phyloP scores from a whole-genome alignment of 2,797 vertebrate species.

The Anguilla pacifica region DNA sequence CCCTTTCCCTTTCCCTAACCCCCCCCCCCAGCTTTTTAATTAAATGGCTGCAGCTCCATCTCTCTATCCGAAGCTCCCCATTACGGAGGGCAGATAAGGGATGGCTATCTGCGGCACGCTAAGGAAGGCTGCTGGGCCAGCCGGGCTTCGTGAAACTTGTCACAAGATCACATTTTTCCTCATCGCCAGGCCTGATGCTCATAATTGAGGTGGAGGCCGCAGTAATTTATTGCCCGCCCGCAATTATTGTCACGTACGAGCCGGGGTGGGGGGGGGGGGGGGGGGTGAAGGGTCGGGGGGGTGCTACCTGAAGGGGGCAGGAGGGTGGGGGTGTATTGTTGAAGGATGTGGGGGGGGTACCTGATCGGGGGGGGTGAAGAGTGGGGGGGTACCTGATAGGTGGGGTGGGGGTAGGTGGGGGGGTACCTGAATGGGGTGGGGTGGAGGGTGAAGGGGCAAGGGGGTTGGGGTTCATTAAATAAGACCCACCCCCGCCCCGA shows the following conservation, averaged over 20 bases:
- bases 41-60: slow-evolving; percentile 93
- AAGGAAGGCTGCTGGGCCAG: slow-evolving; percentile 83
- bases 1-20: neutral
- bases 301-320: slow-evolving; percentile 43
- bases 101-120: slow-evolving; percentile 87
- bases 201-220: slow-evolving; percentile 87
- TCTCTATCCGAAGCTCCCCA: slow-evolving; percentile 84
- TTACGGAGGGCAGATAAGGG: slow-evolving; percentile 87
- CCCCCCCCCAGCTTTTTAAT: slow-evolving; percentile 81
- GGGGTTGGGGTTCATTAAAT: neutral
- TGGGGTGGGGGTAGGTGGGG: slow-evolving; percentile 16
- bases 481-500: neutral
- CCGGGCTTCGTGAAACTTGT: slow-evolving; percentile 80
- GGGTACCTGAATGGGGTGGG: slow-evolving; percentile 46
- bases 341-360: slow-evolving; percentile 34
- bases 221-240: slow-evolving; percentile 84
- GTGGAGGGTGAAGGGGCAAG: neutral
- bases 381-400: slow-evolving; percentile 44
- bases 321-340: slow-evolving; percentile 23
- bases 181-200: slow-evolving; percentile 84
- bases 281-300: no score
- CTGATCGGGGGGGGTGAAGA: slow-evolving; percentile 38
- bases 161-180: slow-evolving; percentile 85
- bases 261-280: slow-evolving; percentile 53
- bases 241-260: slow-evolving; percentile 83